Evolutionary conservation across 1,140 invertebrate genomes (phyloP).

Genomic region (Drosophila lini): DNA sequence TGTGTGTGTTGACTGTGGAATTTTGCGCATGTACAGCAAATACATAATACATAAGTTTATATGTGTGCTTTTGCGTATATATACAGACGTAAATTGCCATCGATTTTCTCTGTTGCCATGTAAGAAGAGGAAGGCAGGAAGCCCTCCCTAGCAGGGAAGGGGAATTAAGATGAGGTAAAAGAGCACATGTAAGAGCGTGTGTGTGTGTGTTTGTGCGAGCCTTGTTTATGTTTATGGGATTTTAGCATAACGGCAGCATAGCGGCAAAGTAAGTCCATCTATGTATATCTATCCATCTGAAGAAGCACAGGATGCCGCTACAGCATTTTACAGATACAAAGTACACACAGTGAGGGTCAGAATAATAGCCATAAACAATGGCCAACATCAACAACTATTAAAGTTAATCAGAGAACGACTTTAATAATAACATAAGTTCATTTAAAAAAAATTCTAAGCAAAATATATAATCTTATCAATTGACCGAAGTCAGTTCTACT

Average conservation of each 20-base stretch:
- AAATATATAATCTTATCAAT: background rate
- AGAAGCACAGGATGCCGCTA: slow-evolving; percentile 7
- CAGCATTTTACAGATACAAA: slow-evolving; percentile 27
- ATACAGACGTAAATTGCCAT: slow-evolving; percentile 67
- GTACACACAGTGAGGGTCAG: slow-evolving; percentile 8
- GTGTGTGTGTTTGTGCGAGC: slow-evolving; percentile 18
- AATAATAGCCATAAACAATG: background rate
- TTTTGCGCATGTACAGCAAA: slow-evolving; percentile 78
- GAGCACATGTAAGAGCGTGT: background rate
- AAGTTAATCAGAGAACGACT: background rate
- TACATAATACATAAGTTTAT: slow-evolving; percentile 70
- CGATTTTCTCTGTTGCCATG: slow-evolving; percentile 78
- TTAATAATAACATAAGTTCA: background rate
- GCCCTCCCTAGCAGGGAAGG: background rate
- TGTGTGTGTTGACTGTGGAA: slow-evolving; percentile 60
- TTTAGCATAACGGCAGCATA: slow-evolving; percentile 52
- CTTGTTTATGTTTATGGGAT: slow-evolving; percentile 78
- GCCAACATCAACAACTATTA: background rate
- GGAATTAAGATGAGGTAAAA: slow-evolving; percentile 9
- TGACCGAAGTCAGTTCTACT: background rate
- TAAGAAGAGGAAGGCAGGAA: slow-evolving; percentile 49
- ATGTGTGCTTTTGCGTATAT: slow-evolving; percentile 7
- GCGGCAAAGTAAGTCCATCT: slow-evolving; percentile 41
- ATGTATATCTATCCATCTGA: slow-evolving; percentile 23
- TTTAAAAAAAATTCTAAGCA: too few relatives aligned